Evolutionary conservation across 2,888 invertebrate species (phyloP), one percentile per base, ranked within the genome.

Genomic region (Aphodius sticticus): DNA sequence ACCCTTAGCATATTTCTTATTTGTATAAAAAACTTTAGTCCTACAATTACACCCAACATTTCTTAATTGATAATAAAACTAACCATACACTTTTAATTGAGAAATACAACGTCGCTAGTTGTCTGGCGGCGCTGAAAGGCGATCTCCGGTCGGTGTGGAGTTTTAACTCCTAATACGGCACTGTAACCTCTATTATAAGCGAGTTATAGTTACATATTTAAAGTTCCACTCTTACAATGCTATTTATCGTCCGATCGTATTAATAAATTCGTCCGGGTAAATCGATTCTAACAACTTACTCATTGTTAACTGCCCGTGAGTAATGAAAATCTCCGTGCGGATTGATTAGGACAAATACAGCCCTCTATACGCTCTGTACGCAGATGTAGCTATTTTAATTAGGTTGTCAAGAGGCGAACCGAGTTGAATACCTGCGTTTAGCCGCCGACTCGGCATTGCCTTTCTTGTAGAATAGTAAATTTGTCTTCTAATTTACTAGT

Each of bases 251-350:
- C 16, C 16, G 69, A 77, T 77, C 69, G 53, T 14, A 26, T 53
- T 69, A 53, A 26, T 77, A 77, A 77, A 77, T 77, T 77, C 77
- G 35, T 77, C 77, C 35, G 77, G n/a, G 35, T 69, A 77, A 77
- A 77, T 77, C 69, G 77, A 35, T 77, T 69, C 69, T 77, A 77
- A 77, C 77, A 77, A 77, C 77, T 77, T 69, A 77, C 77, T 77
- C 77, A 77, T 77, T 77, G 77, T 77, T 77, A 77, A 16, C 69
- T 74, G 37, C 26, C 26, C n/a, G 69, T 69, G 69, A 77, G 69
- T 77, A 77, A 77, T 77, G 69, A 77, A 69, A 74, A 74, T 74
- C 74, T 35, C 35, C 35, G 36, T 35, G 26, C 74, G 36, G 74
- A 74, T 74, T 74, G 74, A 74, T 74, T 74, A 74, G 74, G 74